Percentiles rank a stretch among this genome's conserved stretches.
phyloP scores from a whole-genome alignment of 2,888 invertebrate species.

The Andrena marginata region DNA sequence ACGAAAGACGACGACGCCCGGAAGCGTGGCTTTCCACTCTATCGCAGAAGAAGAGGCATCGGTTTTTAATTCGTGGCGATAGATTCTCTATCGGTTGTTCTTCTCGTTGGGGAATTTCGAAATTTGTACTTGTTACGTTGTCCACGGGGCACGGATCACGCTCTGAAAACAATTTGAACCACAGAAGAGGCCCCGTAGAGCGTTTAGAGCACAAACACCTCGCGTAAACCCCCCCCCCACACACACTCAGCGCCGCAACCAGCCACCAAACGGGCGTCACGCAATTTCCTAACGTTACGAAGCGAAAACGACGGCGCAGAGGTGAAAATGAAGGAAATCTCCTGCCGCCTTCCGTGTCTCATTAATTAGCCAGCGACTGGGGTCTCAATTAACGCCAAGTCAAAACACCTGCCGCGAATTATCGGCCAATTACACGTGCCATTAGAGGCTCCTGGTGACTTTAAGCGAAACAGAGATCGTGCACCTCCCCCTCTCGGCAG shows the following conservation, averaged over 20 bases:
- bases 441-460: slow-evolving; percentile 66
- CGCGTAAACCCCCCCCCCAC: no score
- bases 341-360: slow-evolving; percentile 31
- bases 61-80: background rate
- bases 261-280: background rate
- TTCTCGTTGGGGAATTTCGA: no score
- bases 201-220: no score
- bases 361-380: slow-evolving; percentile 54
- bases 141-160: no score
- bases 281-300: slow-evolving; percentile 5
- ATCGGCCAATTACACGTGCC: slow-evolving; percentile 82
- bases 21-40: slow-evolving; percentile 31
- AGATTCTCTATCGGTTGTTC: background rate
- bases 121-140: no score
- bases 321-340: background rate
- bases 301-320: background rate
- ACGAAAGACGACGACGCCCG: slow-evolving; percentile 74
- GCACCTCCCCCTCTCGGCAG: background rate
- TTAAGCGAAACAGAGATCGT: slow-evolving; percentile 45
- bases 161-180: no score
- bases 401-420: slow-evolving; percentile 76
- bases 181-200: no score
- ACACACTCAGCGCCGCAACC: no score
- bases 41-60: no score
- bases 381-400: slow-evolving; percentile 66